phyloP scores from a whole-genome alignment of 1,140 invertebrate species.

The Apis dorsata region DNA sequence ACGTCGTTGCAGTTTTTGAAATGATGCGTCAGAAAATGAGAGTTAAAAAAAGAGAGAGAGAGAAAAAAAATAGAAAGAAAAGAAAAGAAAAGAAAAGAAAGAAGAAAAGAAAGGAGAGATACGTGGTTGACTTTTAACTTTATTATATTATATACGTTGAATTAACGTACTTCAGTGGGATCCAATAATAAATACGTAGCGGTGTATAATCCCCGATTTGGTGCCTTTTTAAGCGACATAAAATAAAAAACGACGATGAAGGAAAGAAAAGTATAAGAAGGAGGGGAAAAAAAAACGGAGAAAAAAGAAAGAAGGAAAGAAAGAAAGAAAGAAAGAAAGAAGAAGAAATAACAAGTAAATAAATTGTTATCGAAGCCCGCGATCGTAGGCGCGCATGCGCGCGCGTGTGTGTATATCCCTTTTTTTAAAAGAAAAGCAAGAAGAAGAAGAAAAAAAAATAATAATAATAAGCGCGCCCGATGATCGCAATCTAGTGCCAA shows the following conservation, averaged over 20 bases:
- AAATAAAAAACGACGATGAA: slow-evolving; percentile 62
- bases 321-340: slow-evolving; percentile 42
- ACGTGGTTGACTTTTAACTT: slow-evolving; percentile 72
- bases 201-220: slow-evolving; percentile 75
- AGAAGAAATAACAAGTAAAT: slow-evolving; percentile 33
- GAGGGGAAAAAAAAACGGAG: slow-evolving; percentile 34
- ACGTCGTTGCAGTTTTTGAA: slow-evolving; percentile 78
- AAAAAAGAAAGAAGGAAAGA: slow-evolving; percentile 28
- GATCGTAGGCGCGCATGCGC: slow-evolving; percentile 59
- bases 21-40: slow-evolving; percentile 73
- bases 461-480: slow-evolving; percentile 52
- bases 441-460: neutral
- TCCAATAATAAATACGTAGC: slow-evolving; percentile 68
- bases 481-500: slow-evolving; percentile 77
- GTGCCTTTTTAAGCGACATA: slow-evolving; percentile 79
- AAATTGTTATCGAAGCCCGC: slow-evolving; percentile 72
- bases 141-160: slow-evolving; percentile 70
- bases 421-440: slow-evolving; percentile 40
- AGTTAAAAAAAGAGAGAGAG: slow-evolving; percentile 38
- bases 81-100: slow-evolving; percentile 26
- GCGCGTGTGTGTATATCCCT: slow-evolving; percentile 51
- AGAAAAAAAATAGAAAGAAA: slow-evolving; percentile 27
- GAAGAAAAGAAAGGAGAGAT: slow-evolving; percentile 12
- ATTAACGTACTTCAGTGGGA: slow-evolving; percentile 74
- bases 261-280: slow-evolving; percentile 30